Evolutionary conservation across 2,888 invertebrate species (phyloP).

Genomic region (Heterodera filipjevi): DNA sequence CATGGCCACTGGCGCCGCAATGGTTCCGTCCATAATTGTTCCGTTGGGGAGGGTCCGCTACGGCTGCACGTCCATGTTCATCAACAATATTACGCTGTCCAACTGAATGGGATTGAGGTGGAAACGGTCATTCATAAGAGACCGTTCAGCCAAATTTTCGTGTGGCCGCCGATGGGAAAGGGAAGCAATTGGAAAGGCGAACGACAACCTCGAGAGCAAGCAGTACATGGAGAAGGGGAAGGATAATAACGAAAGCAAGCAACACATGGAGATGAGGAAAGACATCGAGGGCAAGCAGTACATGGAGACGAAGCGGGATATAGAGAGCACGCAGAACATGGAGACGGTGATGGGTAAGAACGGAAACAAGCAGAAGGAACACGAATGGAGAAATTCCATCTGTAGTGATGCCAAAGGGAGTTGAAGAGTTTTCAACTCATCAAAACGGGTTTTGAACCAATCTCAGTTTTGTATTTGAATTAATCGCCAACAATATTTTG

Average conservation of each 20-base stretch:
- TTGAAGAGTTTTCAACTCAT: too few species aligned
- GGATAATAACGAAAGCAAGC: too few species aligned
- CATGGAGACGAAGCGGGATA: neutral
- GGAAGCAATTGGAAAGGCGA: too few species aligned
- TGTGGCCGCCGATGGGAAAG: neutral
- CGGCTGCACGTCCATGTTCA: conserved; percentile 30
- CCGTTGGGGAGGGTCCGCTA: neutral
- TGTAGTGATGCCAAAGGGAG: too few species aligned
- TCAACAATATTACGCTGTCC: conserved; percentile 29
- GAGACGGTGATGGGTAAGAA: neutral
- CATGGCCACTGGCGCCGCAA: conserved; percentile 28
- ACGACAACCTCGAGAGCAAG: too few species aligned
- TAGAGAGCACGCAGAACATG: neutral
- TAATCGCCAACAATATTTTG: too few species aligned
- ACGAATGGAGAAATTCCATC: neutral
- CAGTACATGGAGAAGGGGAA: too few species aligned
- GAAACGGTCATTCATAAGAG: neutral
- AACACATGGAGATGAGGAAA: too few species aligned
- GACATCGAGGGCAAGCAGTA: too few species aligned
- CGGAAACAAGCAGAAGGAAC: neutral
- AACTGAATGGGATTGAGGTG: conserved; percentile 22
- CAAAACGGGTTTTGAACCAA: too few species aligned
- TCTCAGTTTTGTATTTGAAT: too few species aligned
- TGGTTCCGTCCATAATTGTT: conserved; percentile 5
- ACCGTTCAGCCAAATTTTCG: neutral